phyloP scores from a whole-genome alignment of 2,888 invertebrate species.

The Heliconius cydno region DNA sequence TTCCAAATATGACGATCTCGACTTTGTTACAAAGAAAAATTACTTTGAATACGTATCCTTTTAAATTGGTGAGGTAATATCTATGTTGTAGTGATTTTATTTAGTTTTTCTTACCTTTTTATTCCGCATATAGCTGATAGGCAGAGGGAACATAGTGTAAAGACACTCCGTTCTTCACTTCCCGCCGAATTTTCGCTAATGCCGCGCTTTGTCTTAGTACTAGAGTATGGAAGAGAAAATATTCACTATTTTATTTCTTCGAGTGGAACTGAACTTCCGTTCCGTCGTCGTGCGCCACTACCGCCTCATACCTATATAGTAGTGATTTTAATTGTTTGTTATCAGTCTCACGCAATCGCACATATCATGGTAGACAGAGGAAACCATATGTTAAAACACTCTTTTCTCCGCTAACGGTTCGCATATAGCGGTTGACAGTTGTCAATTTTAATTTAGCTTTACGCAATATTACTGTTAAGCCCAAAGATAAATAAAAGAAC shows the following conservation, averaged over 20 bases:
- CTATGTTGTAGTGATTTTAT: neutral
- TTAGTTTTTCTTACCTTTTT: neutral
- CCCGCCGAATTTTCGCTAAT: neutral
- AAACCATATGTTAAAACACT: too few species aligned
- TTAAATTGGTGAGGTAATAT: neutral
- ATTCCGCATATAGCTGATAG: neutral
- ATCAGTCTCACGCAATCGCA: too few species aligned
- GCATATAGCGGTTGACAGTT: too few species aligned
- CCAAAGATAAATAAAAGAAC: too few species aligned
- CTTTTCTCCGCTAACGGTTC: too few species aligned
- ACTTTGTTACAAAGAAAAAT: constrained; percentile 14
- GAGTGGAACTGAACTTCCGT: too few species aligned
- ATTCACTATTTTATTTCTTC: neutral
- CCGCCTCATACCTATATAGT: too few species aligned
- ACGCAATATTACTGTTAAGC: too few species aligned
- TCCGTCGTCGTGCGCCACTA: too few species aligned
- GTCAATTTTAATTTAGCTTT: too few species aligned
- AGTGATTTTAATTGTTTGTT: too few species aligned
- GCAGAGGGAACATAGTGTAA: neutral
- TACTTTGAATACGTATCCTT: neutral
- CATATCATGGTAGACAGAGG: too few species aligned
- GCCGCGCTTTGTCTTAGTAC: neutral
- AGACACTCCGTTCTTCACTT: neutral
- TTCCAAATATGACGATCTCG: neutral
- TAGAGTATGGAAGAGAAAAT: neutral